Percentiles rank a stretch among this genome's conserved stretches.
Conservation (phyloP, 2,888 invertebrate species). For the Ligdia adustata region DNA sequence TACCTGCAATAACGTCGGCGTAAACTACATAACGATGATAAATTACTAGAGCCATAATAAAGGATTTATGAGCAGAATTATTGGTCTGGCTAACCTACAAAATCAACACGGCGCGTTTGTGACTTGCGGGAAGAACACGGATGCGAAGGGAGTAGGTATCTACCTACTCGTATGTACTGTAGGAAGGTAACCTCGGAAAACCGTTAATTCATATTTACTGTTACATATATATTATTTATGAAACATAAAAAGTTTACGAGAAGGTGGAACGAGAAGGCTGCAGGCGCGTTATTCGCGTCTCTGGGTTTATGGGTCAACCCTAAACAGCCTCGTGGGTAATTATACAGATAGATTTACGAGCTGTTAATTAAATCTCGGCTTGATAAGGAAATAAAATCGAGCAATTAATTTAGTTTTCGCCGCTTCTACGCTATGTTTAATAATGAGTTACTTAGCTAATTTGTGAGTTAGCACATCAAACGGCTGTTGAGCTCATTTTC, state of each 20-base stretch:
- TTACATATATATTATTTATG: conserved; percentile 69
- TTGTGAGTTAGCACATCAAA: conserved; percentile 25
- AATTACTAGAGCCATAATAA: conserved; percentile 48
- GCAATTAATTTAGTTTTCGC: conserved; percentile 19
- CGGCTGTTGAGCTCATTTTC: conserved; percentile 9
- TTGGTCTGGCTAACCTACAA: conserved; percentile 49
- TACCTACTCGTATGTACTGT: no score
- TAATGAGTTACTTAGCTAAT: conserved; percentile 23
- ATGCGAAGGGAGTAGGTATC: conserved; percentile 58
- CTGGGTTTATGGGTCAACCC: conserved; percentile 71
- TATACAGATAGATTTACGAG: conserved; percentile 55
- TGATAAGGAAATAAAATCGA: conserved; percentile 30
- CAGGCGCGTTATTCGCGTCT: conserved; percentile 59
- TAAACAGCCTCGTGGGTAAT: conserved; percentile 71
- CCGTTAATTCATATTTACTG: conserved; percentile 79
- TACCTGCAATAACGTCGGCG: conserved; percentile 25
- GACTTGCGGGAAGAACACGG: conserved; percentile 50
- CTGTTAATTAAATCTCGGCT: conserved; percentile 53
- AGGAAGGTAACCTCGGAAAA: conserved; percentile 59
- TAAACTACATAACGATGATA: conserved; percentile 36
- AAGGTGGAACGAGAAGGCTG: conserved; percentile 69
- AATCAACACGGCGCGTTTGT: conserved; percentile 57
- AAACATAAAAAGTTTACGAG: conserved; percentile 79
- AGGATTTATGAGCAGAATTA: conserved; percentile 49
- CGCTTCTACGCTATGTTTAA: conserved; percentile 16